Conservation (phyloP, 2,113 vertebrate species). For the Xerus inauris region DNA sequence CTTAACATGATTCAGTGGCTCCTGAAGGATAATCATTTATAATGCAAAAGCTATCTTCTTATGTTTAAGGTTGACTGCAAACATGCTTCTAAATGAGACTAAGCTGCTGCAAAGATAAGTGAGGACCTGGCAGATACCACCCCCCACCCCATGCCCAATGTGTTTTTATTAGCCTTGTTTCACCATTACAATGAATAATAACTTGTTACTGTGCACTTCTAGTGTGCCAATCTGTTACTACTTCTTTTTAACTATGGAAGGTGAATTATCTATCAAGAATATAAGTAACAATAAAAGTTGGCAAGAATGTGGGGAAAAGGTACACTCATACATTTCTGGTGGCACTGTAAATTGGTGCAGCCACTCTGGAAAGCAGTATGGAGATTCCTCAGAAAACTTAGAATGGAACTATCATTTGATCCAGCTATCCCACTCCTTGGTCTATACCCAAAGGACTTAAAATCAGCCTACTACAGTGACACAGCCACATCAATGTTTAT, state of each 20-base stretch:
- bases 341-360: no score
- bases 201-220: background rate
- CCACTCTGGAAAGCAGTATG: no score
- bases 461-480: no score
- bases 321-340: no score
- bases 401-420: no score
- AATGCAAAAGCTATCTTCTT: conserved; percentile 17
- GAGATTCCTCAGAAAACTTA: no score
- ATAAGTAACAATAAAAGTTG: no score
- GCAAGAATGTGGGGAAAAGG: no score
- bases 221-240: background rate
- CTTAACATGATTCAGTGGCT: background rate
- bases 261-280: no score
- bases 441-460: no score
- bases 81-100: conserved; percentile 36
- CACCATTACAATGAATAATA: background rate
- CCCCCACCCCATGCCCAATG: background rate
- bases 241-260: background rate
- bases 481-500: no score
- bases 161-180: background rate
- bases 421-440: no score
- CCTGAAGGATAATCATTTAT: background rate
- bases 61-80: background rate
- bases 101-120: background rate
- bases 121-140: background rate